Evolutionary conservation across 37 sponge, comb jelly and placozoan species (phyloP), one percentile per base, ranked within the genome.

Genomic region (Halisarca cf. caerulea): DNA sequence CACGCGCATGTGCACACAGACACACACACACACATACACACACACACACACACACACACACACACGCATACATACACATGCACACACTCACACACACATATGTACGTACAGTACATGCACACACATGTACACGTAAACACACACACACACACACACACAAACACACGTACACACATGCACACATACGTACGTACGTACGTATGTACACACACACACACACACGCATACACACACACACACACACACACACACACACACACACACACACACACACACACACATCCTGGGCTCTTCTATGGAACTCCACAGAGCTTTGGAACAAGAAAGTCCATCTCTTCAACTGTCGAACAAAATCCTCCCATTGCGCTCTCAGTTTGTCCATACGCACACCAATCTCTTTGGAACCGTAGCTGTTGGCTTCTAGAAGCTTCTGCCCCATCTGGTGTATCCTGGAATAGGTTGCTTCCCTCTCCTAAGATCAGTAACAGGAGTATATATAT

Each of bases 401-500:
- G 2, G 61, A n/a, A 54, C 87, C 88, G 33, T 87, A 87, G 81
- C 86, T 90, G 14, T 45, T 20, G 34, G 84, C 58, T 0, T 44
- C 62, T 9, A 87, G 34, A 51, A 93, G 84, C 30, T 82, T 74
- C 75, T 93, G 87, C 2, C 90, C 90, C 84, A 93, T 62, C 58
- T 28, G 33, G 32, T 45, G 18, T 23, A 85, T 79, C 38, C 86
- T 70, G 0, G 21, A 23, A 43, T 40, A 74, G 77, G 21, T 44
- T n/a, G 45, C 45, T 24, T 74, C 45, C 14, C 6, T 74, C 23
- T 74, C 45, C 77, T 74, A 18, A 74, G 77, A 2, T 6, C 7
- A 74, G 42, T 3, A 44, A 21, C 0, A 36, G 44, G 42, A 25
- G 41, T 41, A 40, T 6, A 5, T 62, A 20, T 30, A 62, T 15